Evolutionary conservation across 2,797 vertebrate genomes (phyloP), one percentile per base, ranked within the genome.

Genomic region (Siniperca undulata): DNA sequence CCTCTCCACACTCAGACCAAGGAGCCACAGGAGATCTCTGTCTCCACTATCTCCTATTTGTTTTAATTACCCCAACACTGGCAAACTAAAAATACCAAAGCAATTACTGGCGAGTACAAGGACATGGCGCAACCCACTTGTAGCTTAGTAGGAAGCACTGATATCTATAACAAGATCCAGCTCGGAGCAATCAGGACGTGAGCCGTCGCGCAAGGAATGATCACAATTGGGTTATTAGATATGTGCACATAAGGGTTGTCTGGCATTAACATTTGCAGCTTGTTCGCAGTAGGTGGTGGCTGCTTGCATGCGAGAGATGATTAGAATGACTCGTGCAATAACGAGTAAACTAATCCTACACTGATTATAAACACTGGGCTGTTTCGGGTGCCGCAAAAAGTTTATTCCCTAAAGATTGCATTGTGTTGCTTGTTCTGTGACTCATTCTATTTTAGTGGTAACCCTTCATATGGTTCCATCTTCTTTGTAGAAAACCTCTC

Each of bases 151-250:
- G 81, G 77, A 87, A 85, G 81, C 55, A 1, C 64, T 56, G 80
- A 78, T 95, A 95, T 95, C 94, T 93, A 80, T 92, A 94, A 95
- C 90, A 86, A 94, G 93, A 95, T 95, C 93, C 84, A 62, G 88
- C 86, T 81, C 84, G 5, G 80, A 86, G 91, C 89, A 90, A 88
- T 92, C 90, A 86, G 82, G 78, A 78, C 53, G 24, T 2, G 74
- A 70, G 87, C 55, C 17, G 20, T 44, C 8, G 66, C 69, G 24
- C 62, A 9, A 67, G 44, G 69, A 88, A 53, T 40, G 64, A 86
- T 85, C 88, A 42, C 84, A 58, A 55, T 81, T 73, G 81, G 70
- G 65, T 89, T 91, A 88, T 91, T 88, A 86, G 82, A 89, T 78
- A 74, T 81, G 78, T 77, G 68, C 74, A 19, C 70, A 52, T 58